These are phyloP conservation scores for Drosophila melanogaster DNA, from an alignment of 1,140 invertebrate species.

Conservation along the genomic window DNA sequence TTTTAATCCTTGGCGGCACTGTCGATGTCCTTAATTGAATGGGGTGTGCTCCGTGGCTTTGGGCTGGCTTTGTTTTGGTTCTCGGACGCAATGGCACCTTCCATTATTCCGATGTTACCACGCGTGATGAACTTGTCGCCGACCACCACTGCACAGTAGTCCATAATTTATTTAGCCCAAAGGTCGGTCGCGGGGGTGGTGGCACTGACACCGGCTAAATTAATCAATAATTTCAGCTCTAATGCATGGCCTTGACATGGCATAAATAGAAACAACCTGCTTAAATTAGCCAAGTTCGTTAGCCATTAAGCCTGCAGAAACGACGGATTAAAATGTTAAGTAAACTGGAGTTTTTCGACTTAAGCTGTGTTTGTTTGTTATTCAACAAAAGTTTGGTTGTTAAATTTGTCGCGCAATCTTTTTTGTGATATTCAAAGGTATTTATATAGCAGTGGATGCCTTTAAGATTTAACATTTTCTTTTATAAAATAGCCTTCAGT, in stretches of 20 bases:
- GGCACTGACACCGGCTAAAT: constrained; percentile 26
- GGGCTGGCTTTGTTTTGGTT: constrained; percentile 55
- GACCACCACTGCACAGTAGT: constrained; percentile 18
- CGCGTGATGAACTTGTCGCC: constrained; percentile 41
- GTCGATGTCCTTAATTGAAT: constrained; percentile 49
- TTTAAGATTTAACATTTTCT: no score
- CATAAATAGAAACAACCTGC: constrained; percentile 12
- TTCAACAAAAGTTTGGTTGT: no score
- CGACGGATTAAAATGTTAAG: not conserved
- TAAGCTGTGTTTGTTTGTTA: no score
- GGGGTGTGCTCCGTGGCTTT: constrained; percentile 19
- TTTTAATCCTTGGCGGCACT: constrained; percentile 49
- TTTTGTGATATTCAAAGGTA: no score
- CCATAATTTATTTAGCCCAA: constrained; percentile 57
- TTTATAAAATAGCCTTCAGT: no score
- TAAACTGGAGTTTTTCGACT: not conserved
- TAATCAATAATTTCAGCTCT: constrained; percentile 59
- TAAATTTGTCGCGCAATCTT: no score
- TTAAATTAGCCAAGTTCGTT: constrained; percentile 15
- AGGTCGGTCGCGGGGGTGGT: constrained; percentile 6
- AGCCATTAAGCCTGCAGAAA: not conserved
- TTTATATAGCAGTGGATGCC: no score
- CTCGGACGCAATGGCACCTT: constrained; percentile 19
- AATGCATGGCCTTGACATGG: constrained; percentile 40
- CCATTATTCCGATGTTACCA: constrained; percentile 44